These are phyloP conservation scores for Drosophila sordidula DNA, from an alignment of 2,888 invertebrate species.

Conservation along the genomic window DNA sequence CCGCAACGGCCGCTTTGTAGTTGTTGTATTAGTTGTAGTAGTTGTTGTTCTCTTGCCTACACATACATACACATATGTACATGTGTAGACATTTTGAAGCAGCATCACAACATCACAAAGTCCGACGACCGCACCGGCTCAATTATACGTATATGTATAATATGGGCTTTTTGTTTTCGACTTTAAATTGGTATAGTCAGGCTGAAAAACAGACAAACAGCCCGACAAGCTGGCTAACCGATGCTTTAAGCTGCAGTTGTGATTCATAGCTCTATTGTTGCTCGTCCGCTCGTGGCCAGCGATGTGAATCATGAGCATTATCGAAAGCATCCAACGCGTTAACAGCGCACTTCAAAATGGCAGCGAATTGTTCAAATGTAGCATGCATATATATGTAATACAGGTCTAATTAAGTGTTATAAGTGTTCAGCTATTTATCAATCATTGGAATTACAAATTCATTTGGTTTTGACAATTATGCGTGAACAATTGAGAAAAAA, in stretches of 20 bases:
- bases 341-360: background rate
- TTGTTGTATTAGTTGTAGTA: background rate
- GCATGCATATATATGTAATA: background rate
- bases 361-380: background rate
- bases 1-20: conserved; percentile 7
- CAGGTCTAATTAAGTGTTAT: background rate
- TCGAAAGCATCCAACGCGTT: conserved; percentile 4
- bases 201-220: background rate
- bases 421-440: no score
- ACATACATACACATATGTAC: background rate
- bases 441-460: no score
- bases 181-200: conserved; percentile 2
- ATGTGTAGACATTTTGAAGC: conserved; percentile 1
- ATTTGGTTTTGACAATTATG: no score
- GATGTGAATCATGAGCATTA: conserved; percentile 27
- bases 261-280: conserved; percentile 31
- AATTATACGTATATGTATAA: conserved; percentile 7
- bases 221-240: conserved; percentile 1
- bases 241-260: conserved; percentile 7
- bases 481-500: no score
- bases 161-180: conserved; percentile 11
- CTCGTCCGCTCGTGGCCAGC: conserved; percentile 18
- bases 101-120: conserved; percentile 5
- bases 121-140: conserved; percentile 20
- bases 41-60: background rate